Evolutionary conservation across 2,113 vertebrate species (phyloP).

Genomic region (Perca schrenkii): DNA sequence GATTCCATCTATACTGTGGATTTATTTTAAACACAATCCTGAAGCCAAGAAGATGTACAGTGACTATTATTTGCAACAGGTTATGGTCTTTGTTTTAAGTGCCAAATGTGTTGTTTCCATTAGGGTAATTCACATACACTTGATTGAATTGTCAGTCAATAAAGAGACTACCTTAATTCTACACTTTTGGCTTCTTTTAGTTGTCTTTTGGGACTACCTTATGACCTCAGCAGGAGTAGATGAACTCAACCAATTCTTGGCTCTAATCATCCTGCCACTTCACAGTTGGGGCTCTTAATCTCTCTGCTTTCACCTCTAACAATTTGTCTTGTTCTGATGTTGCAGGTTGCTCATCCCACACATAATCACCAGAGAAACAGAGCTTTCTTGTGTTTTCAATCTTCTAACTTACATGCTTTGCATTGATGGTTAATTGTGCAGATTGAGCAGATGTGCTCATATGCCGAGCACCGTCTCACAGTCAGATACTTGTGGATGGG

Average conservation of each 20-base stretch:
- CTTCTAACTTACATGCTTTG: not conserved
- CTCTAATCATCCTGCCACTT: constrained; percentile 16
- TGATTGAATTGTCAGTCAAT: not conserved
- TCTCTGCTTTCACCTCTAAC: constrained; percentile 3
- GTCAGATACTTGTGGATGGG: not conserved
- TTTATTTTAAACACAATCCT: constrained; percentile 9
- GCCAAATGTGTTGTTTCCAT: constrained; percentile 1
- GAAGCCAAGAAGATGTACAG: not conserved
- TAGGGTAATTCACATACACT: not conserved
- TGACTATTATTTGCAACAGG: not conserved
- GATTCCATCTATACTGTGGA: not conserved
- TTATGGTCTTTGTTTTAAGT: not conserved
- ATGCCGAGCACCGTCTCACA: not conserved
- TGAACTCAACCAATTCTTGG: constrained; percentile 2
- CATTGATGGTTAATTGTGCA: not conserved
- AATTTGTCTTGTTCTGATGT: not conserved
- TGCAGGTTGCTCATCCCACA: not conserved
- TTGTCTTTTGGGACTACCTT: not conserved
- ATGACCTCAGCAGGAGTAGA: constrained; percentile 5
- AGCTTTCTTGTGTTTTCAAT: not conserved
- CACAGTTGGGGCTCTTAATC: not conserved
- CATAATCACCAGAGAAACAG: constrained; percentile 1
- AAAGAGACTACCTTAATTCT: not conserved
- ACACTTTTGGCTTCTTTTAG: not conserved
- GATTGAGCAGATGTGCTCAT: too few relatives aligned